Conservation (phyloP, 1,140 invertebrate genomes). For the Plectrocnemia conspersa region DNA sequence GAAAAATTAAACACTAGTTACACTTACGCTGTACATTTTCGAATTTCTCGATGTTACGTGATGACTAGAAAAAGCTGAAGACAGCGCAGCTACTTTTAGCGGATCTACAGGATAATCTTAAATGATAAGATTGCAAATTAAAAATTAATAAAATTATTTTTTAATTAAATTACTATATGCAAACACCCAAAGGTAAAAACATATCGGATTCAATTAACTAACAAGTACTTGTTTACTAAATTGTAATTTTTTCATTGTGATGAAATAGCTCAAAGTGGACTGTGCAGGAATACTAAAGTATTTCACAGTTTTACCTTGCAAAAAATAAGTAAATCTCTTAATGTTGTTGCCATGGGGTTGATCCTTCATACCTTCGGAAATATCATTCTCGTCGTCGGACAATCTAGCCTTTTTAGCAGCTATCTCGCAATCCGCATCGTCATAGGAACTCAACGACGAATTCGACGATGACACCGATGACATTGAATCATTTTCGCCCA, state of each 20-base stretch:
- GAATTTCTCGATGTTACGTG: conserved; percentile 12
- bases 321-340: too few relatives aligned
- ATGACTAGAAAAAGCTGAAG: conserved; percentile 7
- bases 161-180: too few relatives aligned
- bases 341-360: too few relatives aligned
- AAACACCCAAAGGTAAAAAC: too few relatives aligned
- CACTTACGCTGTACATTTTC: conserved; percentile 12
- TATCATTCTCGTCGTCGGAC: conserved; percentile 11
- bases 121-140: too few relatives aligned
- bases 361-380: conserved; percentile 8
- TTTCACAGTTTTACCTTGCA: too few relatives aligned
- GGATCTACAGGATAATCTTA: conserved; percentile 10
- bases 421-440: background rate
- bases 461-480: conserved; percentile 14
- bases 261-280: too few relatives aligned
- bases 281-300: too few relatives aligned
- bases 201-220: too few relatives aligned
- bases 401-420: background rate
- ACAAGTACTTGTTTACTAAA: too few relatives aligned
- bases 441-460: conserved; percentile 5
- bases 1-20: background rate
- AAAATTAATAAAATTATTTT: too few relatives aligned
- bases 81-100: conserved; percentile 11
- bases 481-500: background rate
- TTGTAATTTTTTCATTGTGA: too few relatives aligned